These are phyloP conservation scores for Phycodurus eques DNA, from an alignment of 2,113 vertebrate species.

Conservation along the genomic window DNA sequence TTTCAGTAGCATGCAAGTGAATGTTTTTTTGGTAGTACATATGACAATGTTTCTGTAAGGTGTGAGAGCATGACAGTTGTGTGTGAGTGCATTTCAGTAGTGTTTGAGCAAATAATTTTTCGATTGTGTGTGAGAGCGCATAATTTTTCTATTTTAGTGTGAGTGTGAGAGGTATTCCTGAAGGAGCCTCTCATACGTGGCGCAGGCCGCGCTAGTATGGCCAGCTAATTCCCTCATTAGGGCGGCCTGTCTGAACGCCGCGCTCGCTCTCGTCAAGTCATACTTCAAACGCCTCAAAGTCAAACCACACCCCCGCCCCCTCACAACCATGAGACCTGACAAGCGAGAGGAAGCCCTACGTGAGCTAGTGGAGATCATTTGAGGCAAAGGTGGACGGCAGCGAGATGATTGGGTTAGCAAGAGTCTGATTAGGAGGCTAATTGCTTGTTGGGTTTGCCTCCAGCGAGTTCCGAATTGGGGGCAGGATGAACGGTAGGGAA, in stretches of 20 bases:
- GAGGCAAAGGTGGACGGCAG: conserved; percentile 34
- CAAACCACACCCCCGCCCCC: conserved; percentile 58
- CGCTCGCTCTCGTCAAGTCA: conserved; percentile 79
- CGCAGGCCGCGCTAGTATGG: conserved; percentile 80
- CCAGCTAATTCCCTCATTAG: conserved; percentile 95
- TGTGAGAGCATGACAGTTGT: too few species aligned
- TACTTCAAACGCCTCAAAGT: conserved; percentile 82
- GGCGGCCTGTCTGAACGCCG: conserved; percentile 80
- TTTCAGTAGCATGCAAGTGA: too few species aligned
- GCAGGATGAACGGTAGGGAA: conserved; percentile 62
- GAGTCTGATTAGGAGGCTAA: conserved; percentile 65
- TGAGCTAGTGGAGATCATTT: conserved; percentile 25
- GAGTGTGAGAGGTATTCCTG: background rate
- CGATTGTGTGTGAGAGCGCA: too few species aligned
- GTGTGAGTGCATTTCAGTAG: too few species aligned
- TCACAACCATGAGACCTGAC: background rate
- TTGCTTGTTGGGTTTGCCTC: conserved; percentile 71
- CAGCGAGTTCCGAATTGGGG: conserved; percentile 62
- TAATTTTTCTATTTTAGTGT: too few species aligned
- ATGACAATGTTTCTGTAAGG: too few species aligned
- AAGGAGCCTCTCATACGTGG: conserved; percentile 64
- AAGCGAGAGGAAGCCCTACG: background rate
- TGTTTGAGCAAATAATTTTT: too few species aligned
- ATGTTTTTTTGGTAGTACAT: too few species aligned
- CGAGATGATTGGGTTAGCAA: conserved; percentile 15